A percentile compares a stretch with the other conserved stretches of the same genome.
Conservation (phyloP, 2,113 vertebrate species). For the Syrmaticus mikado region DNA sequence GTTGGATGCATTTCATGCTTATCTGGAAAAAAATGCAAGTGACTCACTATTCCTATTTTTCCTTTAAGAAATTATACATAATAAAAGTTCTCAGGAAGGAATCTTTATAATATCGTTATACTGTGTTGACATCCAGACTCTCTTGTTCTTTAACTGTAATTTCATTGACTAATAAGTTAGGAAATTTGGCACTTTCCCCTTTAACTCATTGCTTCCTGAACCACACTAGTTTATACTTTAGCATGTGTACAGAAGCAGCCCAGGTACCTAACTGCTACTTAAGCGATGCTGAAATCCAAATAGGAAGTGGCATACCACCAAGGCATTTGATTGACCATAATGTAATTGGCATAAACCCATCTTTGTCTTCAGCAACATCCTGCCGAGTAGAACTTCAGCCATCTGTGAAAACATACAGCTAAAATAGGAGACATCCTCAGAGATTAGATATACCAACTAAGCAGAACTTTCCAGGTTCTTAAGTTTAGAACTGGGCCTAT, state of each 20-base stretch:
- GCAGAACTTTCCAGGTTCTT: background rate
- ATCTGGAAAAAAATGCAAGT: slow-evolving; percentile 33
- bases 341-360: background rate
- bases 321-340: background rate
- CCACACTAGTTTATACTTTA: background rate
- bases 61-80: background rate
- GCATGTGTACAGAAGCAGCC: background rate
- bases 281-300: background rate
- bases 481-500: background rate
- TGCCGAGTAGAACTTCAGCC: background rate
- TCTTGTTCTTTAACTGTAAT: background rate
- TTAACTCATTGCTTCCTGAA: background rate
- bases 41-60: slow-evolving; percentile 32
- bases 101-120: background rate
- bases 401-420: background rate
- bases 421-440: background rate
- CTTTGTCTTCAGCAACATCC: background rate
- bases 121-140: slow-evolving; percentile 26
- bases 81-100: slow-evolving; percentile 13
- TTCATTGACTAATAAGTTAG: background rate
- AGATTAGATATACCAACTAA: background rate
- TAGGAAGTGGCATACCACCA: background rate
- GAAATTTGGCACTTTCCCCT: slow-evolving; percentile 4
- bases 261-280: background rate
- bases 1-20: slow-evolving; percentile 31